Base-by-base conservation (phyloP, 2,888 invertebrate species). In the Folsomia candida region DNA sequence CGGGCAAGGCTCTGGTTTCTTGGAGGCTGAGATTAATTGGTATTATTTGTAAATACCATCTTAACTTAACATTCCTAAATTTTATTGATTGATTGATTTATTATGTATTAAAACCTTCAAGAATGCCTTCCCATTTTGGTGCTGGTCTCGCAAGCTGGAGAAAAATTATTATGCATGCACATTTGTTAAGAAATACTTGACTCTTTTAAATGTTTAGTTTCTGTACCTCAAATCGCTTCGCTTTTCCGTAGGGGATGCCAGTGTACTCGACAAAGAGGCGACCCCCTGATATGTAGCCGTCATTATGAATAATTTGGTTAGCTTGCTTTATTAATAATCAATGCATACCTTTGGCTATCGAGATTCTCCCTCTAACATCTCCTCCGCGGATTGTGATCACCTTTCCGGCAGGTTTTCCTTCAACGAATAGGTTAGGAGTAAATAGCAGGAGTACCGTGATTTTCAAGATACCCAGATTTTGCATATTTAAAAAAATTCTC, bases 191-290 rank as follows among this genome's bases (percentile, higher is more conserved):
- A 47, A 47, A 47, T 9, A 9, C n/a, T n/a, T n/a, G n/a, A n/a
- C n/a, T n/a, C n/a, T n/a, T n/a, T n/a, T n/a, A n/a, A n/a, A n/a
- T 1, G 22, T 47, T n/a, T 65, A 54, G 11, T 26, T 47, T 20
- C 18, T 20, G 59, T 65, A 72, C 69, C 51, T 76, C 51, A 37
- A 74, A 77, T 27, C 77, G 54, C 22, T 69, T 68, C 20, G 73
- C 68, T 18, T 58, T 47, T 3, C 62, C 73, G 37, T 73, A 75
- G 9, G 73, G 73, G 9, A 75, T 73, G 2, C 75, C 75, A 2
- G 57, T 64, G 37, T 71, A 75, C 29, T 75, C 67, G 24, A 63
- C 60, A 51, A 71, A 75, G 22, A 68, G 54, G 3, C 66, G 47
- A 14, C 73, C 73, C 11, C 47, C 27, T n/a, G n/a, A n/a, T n/a